These are phyloP conservation scores for Parelbella ahira DNA, from an alignment of 2,888 invertebrate species.

Conservation along the genomic window DNA sequence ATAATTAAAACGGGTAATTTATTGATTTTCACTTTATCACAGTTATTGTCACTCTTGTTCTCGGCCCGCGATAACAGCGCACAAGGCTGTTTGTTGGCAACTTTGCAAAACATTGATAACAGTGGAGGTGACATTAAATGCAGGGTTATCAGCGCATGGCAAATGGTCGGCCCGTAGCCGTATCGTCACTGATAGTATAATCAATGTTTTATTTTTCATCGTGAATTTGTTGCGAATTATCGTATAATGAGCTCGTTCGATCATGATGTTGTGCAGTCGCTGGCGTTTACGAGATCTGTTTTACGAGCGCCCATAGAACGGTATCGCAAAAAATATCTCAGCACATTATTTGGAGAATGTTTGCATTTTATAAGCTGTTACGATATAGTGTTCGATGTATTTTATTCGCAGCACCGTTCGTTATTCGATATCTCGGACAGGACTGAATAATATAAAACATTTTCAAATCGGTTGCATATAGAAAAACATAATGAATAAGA, in stretches of 20 bases:
- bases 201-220: conserved; percentile 32
- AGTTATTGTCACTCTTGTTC: conserved; percentile 45
- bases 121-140: conserved; percentile 53
- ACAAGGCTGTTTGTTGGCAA: conserved; percentile 38
- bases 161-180: conserved; percentile 52
- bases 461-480: too few relatives aligned
- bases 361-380: conserved; percentile 11
- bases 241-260: conserved; percentile 18
- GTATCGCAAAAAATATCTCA: conserved; percentile 13
- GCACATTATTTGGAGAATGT: conserved; percentile 10
- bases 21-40: conserved; percentile 51
- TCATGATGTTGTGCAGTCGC: conserved; percentile 3
- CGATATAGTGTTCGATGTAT: conserved; percentile 1
- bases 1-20: conserved; percentile 43
- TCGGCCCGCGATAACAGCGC: conserved; percentile 31
- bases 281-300: conserved; percentile 7
- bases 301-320: neutral
- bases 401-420: conserved; percentile 5
- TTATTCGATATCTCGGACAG: neutral
- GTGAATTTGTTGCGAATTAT: conserved; percentile 16
- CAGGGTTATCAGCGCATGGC: conserved; percentile 66
- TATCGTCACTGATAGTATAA: conserved; percentile 49
- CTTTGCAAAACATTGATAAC: conserved; percentile 43
- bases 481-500: too few relatives aligned
- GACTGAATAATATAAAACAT: neutral